These are phyloP conservation scores for Sebastes steindachneri DNA, from an alignment of 2,797 vertebrate genomes.

Conservation along the genomic window DNA sequence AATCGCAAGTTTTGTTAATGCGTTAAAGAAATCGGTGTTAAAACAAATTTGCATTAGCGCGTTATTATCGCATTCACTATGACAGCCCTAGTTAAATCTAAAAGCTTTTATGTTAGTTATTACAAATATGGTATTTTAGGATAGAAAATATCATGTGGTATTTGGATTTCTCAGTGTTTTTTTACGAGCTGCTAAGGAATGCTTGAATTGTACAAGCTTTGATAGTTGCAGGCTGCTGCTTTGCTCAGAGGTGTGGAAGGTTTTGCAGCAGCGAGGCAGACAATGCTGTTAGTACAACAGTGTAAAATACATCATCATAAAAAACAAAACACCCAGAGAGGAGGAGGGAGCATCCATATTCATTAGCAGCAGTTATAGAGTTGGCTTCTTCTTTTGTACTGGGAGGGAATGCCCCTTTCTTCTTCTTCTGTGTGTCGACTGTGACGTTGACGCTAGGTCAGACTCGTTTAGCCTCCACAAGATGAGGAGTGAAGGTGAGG, in stretches of 20 bases:
- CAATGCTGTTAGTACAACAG: conserved; percentile 19
- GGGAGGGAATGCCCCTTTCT: conserved; percentile 74
- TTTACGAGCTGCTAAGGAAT: background rate
- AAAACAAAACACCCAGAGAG: conserved; percentile 31
- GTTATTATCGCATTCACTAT: no score
- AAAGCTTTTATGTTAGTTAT: no score
- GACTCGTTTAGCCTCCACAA: conserved; percentile 73
- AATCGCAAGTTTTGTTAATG: no score
- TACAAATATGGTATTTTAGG: background rate
- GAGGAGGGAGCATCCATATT: conserved; percentile 53
- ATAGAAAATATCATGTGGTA: background rate
- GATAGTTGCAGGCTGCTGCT: conserved; percentile 11
- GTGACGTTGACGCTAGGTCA: conserved; percentile 75
- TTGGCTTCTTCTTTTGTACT: background rate
- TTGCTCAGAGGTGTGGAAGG: conserved; percentile 20
- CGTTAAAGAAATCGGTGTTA: no score
- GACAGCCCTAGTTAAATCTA: no score
- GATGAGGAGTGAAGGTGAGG: conserved; percentile 82
- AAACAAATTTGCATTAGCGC: no score
- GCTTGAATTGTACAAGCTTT: background rate
- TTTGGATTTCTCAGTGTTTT: background rate
- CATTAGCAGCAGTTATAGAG: conserved; percentile 36
- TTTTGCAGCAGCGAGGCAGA: conserved; percentile 26
- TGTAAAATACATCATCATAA: conserved; percentile 51
- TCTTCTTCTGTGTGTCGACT: conserved; percentile 23